A percentile compares a stretch with the other conserved stretches of the same genome.
phyloP scores from a whole-genome alignment of 1,140 invertebrate species.

The Drosophila grimshawi region DNA sequence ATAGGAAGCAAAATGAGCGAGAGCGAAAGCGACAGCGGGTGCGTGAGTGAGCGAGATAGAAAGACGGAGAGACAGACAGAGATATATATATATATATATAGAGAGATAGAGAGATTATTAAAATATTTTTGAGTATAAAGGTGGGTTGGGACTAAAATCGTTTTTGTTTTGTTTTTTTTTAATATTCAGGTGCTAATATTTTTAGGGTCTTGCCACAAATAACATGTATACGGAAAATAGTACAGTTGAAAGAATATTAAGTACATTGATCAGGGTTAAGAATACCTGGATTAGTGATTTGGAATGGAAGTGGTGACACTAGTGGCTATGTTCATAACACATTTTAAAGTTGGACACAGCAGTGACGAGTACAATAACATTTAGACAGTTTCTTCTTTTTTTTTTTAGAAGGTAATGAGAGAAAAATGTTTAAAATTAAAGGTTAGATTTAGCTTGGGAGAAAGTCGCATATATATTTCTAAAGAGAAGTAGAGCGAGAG shows the following conservation, averaged over 20 bases:
- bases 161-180: background rate
- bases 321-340: slow-evolving; percentile 1
- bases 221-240: background rate
- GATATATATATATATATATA: background rate
- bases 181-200: background rate
- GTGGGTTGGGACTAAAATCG: background rate
- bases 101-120: background rate
- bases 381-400: slow-evolving; percentile 37
- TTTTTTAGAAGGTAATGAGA: slow-evolving; percentile 30
- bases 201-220: background rate
- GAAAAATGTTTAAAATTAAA: slow-evolving; percentile 52
- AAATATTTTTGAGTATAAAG: background rate
- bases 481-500: slow-evolving; percentile 57
- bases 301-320: slow-evolving; percentile 9
- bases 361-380: slow-evolving; percentile 54
- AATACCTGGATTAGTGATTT: slow-evolving; percentile 14
- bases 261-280: background rate
- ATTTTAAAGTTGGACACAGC: slow-evolving; percentile 24
- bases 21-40: slow-evolving; percentile 14
- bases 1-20: slow-evolving; percentile 22
- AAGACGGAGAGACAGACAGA: slow-evolving; percentile 15
- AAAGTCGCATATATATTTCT: slow-evolving; percentile 44
- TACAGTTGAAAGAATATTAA: background rate
- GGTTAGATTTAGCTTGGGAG: slow-evolving; percentile 63
- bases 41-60: slow-evolving; percentile 1